These are phyloP conservation scores for Lycaena phlaeas DNA, from an alignment of 2,888 invertebrate genomes.

Conservation along the genomic window DNA sequence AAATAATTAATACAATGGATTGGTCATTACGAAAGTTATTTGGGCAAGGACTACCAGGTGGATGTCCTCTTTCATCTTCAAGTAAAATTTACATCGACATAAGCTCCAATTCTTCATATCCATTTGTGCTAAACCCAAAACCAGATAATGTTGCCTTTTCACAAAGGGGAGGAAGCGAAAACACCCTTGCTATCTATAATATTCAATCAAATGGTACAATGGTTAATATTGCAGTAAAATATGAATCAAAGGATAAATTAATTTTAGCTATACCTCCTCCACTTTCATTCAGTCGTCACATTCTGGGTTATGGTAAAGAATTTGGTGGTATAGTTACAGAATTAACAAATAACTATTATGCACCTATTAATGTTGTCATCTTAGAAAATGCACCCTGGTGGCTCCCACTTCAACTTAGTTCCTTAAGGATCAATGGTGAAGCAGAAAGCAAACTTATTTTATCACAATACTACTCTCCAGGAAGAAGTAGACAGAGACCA, in stretches of 20 bases:
- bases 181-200: constrained; percentile 81
- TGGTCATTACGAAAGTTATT: constrained; percentile 92
- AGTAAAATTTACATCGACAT: constrained; percentile 89
- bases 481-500: constrained; percentile 85
- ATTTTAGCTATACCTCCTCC: constrained; percentile 75
- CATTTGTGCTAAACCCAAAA: constrained; percentile 76
- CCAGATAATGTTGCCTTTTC: constrained; percentile 75
- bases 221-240: constrained; percentile 79
- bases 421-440: constrained; percentile 79
- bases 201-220: constrained; percentile 70
- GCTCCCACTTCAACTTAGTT: constrained; percentile 91
- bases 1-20: constrained; percentile 77
- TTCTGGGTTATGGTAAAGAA: constrained; percentile 93
- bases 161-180: constrained; percentile 78
- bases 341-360: constrained; percentile 86
- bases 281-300: constrained; percentile 83
- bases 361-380: constrained; percentile 81
- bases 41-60: constrained; percentile 86
- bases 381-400: constrained; percentile 95
- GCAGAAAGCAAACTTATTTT: constrained; percentile 71
- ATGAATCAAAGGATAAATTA: constrained; percentile 59
- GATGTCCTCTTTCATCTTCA: constrained; percentile 84
- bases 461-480: constrained; percentile 78
- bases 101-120: constrained; percentile 74
- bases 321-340: constrained; percentile 91